Percentiles rank a stretch among this genome's conserved stretches.
Evolutionary conservation across 2,113 vertebrate genomes (phyloP).

Genomic region (Sinocyclocheilus anshuiensis): DNA sequence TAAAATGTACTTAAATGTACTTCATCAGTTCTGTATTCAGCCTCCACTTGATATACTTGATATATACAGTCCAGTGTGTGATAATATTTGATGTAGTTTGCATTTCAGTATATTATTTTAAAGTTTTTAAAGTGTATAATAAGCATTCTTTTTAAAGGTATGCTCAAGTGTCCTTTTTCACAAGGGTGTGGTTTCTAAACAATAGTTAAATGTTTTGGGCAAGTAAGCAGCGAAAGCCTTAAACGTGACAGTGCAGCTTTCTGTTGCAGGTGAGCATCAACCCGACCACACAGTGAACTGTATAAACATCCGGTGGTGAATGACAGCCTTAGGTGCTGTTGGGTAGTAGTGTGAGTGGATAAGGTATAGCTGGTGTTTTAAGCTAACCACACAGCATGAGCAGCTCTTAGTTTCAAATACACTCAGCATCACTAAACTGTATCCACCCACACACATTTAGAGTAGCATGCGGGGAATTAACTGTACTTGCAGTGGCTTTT

Average conservation of each 20-base stretch:
- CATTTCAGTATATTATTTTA: neutral
- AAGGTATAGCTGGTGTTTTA: constrained; percentile 46
- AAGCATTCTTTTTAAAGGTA: neutral
- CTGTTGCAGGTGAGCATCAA: constrained; percentile 34
- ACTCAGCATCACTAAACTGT: constrained; percentile 2
- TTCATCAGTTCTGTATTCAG: too few relatives aligned
- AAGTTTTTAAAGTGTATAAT: neutral
- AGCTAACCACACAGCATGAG: constrained; percentile 39
- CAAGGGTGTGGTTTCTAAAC: neutral
- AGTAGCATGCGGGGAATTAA: constrained; percentile 12
- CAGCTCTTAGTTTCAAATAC: constrained; percentile 33
- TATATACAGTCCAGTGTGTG: neutral
- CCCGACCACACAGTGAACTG: constrained; percentile 48
- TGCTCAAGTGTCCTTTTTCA: neutral
- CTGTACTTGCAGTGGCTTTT: constrained; percentile 12
- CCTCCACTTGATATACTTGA: neutral
- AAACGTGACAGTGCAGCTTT: constrained; percentile 40
- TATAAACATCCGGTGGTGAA: constrained; percentile 59
- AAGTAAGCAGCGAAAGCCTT: neutral
- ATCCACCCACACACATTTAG: constrained; percentile 35
- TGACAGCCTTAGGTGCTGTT: constrained; percentile 44
- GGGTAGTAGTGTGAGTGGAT: constrained; percentile 41
- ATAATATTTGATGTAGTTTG: neutral
- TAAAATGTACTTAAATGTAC: too few relatives aligned
- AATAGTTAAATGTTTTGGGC: neutral